A percentile compares a stretch with the other conserved stretches of the same genome.
Evolutionary conservation across 2,113 vertebrate genomes (phyloP).

Genomic region (Amblyopsis rosae): DNA sequence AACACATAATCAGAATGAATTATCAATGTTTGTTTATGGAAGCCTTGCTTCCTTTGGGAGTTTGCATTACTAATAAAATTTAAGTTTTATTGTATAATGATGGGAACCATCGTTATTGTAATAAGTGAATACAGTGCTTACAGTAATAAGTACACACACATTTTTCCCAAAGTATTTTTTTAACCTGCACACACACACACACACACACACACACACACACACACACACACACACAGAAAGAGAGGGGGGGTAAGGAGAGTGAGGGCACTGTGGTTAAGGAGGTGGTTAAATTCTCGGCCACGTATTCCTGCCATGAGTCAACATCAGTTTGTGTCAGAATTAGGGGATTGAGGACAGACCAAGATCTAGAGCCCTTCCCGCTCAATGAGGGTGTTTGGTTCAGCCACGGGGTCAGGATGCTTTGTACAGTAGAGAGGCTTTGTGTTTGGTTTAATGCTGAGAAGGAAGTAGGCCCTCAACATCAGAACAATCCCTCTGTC

Average conservation of each 20-base stretch:
- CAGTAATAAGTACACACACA: no score
- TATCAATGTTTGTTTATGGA: no score
- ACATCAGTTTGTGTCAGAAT: conserved; percentile 74
- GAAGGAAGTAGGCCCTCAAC: background rate
- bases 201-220: conserved; percentile 7
- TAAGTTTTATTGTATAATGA: background rate
- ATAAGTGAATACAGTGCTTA: no score
- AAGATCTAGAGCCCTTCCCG: conserved; percentile 41
- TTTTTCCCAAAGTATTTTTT: conserved; percentile 1
- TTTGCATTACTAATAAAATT: background rate
- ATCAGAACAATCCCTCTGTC: no score
- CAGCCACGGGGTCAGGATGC: background rate
- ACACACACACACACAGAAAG: conserved; percentile 23
- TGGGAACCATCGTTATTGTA: no score
- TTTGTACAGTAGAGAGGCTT: background rate
- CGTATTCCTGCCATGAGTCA: conserved; percentile 74
- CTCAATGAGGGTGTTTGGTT: conserved; percentile 41
- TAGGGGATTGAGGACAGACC: conserved; percentile 52
- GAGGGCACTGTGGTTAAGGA: conserved; percentile 69
- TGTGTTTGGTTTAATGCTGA: background rate
- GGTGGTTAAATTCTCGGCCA: conserved; percentile 66
- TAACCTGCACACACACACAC: no score
- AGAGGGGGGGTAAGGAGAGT: conserved; percentile 31
- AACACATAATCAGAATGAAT: no score
- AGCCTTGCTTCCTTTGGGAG: no score